phyloP scores from a whole-genome alignment of 1,140 invertebrate species.

The Ceratina australensis region DNA sequence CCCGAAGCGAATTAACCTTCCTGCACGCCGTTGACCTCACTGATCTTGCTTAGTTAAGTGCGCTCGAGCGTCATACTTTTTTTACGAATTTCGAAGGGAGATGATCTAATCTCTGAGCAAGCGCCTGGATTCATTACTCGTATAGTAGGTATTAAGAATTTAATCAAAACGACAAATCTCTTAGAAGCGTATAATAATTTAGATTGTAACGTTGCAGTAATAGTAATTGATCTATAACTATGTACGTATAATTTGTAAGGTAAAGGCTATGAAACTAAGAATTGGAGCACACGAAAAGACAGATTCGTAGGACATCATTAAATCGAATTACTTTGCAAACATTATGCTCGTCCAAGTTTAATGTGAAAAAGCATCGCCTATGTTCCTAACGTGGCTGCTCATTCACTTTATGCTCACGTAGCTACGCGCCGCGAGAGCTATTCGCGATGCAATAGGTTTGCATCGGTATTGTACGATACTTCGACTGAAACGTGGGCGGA shows the following conservation, averaged over 20 bases:
- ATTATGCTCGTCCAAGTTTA: not conserved
- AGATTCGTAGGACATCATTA: not conserved
- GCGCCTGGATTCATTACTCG: not conserved
- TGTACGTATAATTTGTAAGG: too few relatives aligned
- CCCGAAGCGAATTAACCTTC: slow-evolving; percentile 48
- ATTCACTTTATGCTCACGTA: slow-evolving; percentile 24
- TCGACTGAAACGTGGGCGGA: not conserved
- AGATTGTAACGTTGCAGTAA: too few relatives aligned
- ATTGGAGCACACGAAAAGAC: too few relatives aligned
- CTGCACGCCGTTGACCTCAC: slow-evolving; percentile 32
- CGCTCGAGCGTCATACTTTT: slow-evolving; percentile 1
- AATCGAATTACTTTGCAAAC: not conserved
- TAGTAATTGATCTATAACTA: too few relatives aligned
- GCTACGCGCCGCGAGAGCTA: not conserved
- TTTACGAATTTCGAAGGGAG: slow-evolving; percentile 28
- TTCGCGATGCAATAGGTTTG: slow-evolving; percentile 4
- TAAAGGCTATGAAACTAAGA: too few relatives aligned
- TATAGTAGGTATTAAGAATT: too few relatives aligned
- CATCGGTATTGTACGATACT: slow-evolving; percentile 18
- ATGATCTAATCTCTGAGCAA: too few relatives aligned
- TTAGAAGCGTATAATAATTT: too few relatives aligned
- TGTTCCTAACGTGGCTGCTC: too few relatives aligned
- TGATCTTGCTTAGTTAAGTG: slow-evolving; percentile 36
- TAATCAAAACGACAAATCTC: too few relatives aligned
- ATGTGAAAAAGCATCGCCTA: not conserved